phyloP scores from a whole-genome alignment of 2,888 invertebrate genomes.

The Fissipunctia ypsillon region DNA sequence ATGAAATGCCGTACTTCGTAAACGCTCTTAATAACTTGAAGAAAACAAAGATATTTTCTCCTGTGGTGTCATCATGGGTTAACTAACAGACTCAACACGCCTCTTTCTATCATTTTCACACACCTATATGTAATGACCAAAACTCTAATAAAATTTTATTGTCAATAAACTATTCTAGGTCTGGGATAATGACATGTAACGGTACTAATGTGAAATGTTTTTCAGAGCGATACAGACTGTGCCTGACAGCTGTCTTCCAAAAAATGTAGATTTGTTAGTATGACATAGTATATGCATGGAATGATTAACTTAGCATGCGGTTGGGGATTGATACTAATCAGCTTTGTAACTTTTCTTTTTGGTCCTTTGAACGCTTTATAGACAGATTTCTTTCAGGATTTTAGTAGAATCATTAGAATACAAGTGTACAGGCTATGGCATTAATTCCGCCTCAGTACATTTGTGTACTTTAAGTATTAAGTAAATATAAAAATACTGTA shows the following conservation, averaged over 20 bases:
- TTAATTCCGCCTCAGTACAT: background rate
- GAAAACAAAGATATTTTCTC: too few species aligned
- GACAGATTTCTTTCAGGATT: background rate
- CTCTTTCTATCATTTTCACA: background rate
- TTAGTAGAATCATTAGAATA: background rate
- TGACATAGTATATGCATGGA: constrained; percentile 84
- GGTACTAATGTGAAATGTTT: constrained; percentile 78
- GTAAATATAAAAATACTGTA: background rate
- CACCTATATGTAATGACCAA: constrained; percentile 59
- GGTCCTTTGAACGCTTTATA: constrained; percentile 31
- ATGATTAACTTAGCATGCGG: constrained; percentile 64
- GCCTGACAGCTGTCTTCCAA: constrained; percentile 89
- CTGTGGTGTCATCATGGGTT: background rate
- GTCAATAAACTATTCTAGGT: constrained; percentile 33
- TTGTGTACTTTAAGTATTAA: background rate
- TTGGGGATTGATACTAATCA: constrained; percentile 56
- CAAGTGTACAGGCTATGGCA: background rate
- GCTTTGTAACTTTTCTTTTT: constrained; percentile 41
- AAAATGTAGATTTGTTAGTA: constrained; percentile 91
- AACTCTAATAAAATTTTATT: constrained; percentile 31
- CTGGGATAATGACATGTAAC: constrained; percentile 55
- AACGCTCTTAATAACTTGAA: too few species aligned
- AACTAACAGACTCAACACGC: constrained; percentile 5
- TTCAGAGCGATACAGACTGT: constrained; percentile 89
- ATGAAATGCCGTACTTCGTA: too few species aligned